These are phyloP conservation scores for Gryon sp. DNA, from an alignment of 1,140 invertebrate genomes.

Conservation along the genomic window DNA sequence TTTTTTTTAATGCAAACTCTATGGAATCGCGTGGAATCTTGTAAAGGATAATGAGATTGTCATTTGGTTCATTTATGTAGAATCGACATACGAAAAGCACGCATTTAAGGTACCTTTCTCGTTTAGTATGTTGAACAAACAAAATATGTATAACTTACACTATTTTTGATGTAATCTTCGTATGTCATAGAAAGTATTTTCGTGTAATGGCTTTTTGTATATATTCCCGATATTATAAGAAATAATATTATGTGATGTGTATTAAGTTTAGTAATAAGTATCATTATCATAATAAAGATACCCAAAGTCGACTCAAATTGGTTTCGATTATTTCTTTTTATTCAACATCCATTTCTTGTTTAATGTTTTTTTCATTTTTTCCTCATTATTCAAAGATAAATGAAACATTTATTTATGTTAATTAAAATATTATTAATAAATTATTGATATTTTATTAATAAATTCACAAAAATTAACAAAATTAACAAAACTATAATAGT, in stretches of 20 bases:
- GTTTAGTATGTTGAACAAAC: slow-evolving; percentile 50
- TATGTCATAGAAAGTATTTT: slow-evolving; percentile 70
- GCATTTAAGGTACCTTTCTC: slow-evolving; percentile 62
- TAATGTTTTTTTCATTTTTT: neutral
- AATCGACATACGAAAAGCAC: slow-evolving; percentile 56
- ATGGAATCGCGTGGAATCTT: slow-evolving; percentile 35
- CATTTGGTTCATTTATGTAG: slow-evolving; percentile 48
- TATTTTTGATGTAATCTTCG: slow-evolving; percentile 70
- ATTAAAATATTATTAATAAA: too few species aligned
- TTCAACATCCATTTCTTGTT: neutral
- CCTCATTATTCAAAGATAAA: too few species aligned
- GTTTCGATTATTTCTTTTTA: slow-evolving; percentile 13
- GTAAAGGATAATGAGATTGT: slow-evolving; percentile 47
- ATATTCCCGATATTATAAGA: slow-evolving; percentile 75
- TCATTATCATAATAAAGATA: slow-evolving; percentile 75
- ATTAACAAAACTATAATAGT: too few species aligned
- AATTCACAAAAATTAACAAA: too few species aligned
- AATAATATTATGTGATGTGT: slow-evolving; percentile 75
- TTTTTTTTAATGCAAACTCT: slow-evolving; percentile 23
- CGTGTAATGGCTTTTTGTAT: slow-evolving; percentile 78
- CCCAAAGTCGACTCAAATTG: slow-evolving; percentile 60
- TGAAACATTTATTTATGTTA: neutral
- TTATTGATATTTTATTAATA: too few species aligned
- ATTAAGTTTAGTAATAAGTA: slow-evolving; percentile 76
- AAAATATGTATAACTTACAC: slow-evolving; percentile 56